Base-by-base conservation (phyloP, 2,113 vertebrate genomes). In the Alectura lathami region DNA sequence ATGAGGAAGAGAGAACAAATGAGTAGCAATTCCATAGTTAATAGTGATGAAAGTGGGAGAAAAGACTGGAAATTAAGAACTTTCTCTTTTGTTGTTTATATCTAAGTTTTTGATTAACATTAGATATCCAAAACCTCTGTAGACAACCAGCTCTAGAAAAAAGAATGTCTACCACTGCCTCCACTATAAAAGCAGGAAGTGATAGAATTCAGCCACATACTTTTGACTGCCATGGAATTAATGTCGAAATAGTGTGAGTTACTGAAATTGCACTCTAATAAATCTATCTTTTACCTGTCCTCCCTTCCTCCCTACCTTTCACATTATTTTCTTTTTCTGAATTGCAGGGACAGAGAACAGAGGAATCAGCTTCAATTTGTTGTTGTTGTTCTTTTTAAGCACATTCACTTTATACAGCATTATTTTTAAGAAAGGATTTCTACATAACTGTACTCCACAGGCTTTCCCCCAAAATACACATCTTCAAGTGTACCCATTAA, bases 381-480 rank as follows among this genome's bases (percentile, higher is more conserved):
- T 7, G 15, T 79, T 57, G 13, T 79, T 57, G 9, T 38, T 70
- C 6, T 56, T 72, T 67, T 77, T 13, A 72, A 51, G 9, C 5
- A 47, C 5, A 29, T 51, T 56, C 56, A 60, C 13, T 3, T 67
- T 77, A 57, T 26, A 18, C 7, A 32, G 7, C 24, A 63, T 17
- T 51, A 57, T 22, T 59, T 70, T 88, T 48, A 72, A 66, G 11
- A 72, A 73, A 56, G 13, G 3, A 42, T 83, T 79, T 83, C 43
- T 63, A 47, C 63, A 57, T 13, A 78, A 29, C 4, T 29, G 13
- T 67, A 23, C n/a, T 78, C 56, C 42, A 42, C 26, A 63, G 22
- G 10, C 57, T 5, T 5, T 11, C 32, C 4, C 21, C 8, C 6
- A 6, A 3, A 1, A 23, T 9, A 8, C 1, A 23, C 11, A 6